Evolutionary conservation across 2,797 vertebrate species (phyloP), one percentile per base, ranked within the genome.

Genomic region (Sebastes hopkinsi): DNA sequence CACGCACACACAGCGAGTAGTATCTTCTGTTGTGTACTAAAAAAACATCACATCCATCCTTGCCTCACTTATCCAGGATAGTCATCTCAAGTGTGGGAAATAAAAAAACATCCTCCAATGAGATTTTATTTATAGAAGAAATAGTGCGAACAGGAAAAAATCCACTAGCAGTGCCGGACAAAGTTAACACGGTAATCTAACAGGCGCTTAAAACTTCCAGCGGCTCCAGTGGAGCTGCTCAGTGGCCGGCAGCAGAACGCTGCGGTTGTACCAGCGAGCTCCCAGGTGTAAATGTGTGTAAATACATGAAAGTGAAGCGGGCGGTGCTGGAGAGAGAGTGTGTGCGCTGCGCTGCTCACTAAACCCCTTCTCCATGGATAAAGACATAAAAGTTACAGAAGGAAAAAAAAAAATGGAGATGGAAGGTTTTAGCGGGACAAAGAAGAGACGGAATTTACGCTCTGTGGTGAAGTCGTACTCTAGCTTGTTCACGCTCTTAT

Each of bases 321-420:
- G 55, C 2, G 20, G 32, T 9, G 64, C 23, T 62, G 18, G 6
- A 25, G 23, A 27, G 60, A 7, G 66, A 9, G 55, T 68, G 55
- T 65, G 54, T 59, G 54, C 3, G 11, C 13, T 22, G 36, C 4
- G 14, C 72, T 20, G 55, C 72, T 73, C 55, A 7, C 46, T 56
- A 80, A 88, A 91, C 82, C 81, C 75, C 72, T 34, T 90, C 83
- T 80, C 62, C 69, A 81, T 56, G 83, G 80, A 80, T 83, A 72
- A 78, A 87, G 73, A 87, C 71, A 83, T 67, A 83, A 90, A 83
- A 82, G 85, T 85, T 67, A 67, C 22, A 71, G 52, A 23, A 32
- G 27, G 8, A 0, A 16, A 23, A 80, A 77, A 22, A 23, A 80
- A 77, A 70, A 42, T 8, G 25, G 27, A 54, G 75, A 80, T 64